Conservation (phyloP, 2,888 invertebrate genomes). For the Venusia cambrica region DNA sequence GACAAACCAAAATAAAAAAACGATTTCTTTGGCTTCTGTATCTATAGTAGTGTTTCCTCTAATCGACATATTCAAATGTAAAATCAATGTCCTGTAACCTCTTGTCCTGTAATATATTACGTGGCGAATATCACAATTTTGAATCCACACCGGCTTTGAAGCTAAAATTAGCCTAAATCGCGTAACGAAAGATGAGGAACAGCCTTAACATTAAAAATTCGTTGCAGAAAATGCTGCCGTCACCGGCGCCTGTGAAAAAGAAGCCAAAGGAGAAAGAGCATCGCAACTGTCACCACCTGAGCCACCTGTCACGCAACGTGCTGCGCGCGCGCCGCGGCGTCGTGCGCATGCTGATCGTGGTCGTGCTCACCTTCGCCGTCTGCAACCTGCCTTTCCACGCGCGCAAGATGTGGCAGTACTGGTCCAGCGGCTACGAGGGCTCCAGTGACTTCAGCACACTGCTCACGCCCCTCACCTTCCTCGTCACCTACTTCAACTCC, state of each 20-base stretch:
- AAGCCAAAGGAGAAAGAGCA: constrained; percentile 62
- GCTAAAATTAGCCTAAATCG: no score
- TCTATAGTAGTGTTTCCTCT: no score
- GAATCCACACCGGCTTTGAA: no score
- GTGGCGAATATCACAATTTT: no score
- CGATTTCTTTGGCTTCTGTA: no score
- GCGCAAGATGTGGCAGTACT: constrained; percentile 93
- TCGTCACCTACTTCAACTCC: constrained; percentile 94
- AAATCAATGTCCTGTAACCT: no score
- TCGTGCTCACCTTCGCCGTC: constrained; percentile 92
- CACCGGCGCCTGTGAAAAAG: constrained; percentile 44
- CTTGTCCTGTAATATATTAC: no score
- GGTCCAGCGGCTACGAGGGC: constrained; percentile 86
- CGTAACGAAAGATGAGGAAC: no score
- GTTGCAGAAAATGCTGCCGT: constrained; percentile 36
- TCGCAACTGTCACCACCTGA: constrained; percentile 82
- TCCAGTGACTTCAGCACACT: constrained; percentile 88
- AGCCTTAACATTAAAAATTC: constrained; percentile 1
- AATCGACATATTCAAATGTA: no score
- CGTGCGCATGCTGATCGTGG: constrained; percentile 93
- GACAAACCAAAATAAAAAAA: no score
- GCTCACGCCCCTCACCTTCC: constrained; percentile 91
- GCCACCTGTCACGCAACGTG: constrained; percentile 87
- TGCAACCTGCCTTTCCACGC: constrained; percentile 95
- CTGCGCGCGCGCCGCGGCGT: constrained; percentile 91